Conservation (phyloP, 2,797 vertebrate species). For the Anguilla obscura region DNA sequence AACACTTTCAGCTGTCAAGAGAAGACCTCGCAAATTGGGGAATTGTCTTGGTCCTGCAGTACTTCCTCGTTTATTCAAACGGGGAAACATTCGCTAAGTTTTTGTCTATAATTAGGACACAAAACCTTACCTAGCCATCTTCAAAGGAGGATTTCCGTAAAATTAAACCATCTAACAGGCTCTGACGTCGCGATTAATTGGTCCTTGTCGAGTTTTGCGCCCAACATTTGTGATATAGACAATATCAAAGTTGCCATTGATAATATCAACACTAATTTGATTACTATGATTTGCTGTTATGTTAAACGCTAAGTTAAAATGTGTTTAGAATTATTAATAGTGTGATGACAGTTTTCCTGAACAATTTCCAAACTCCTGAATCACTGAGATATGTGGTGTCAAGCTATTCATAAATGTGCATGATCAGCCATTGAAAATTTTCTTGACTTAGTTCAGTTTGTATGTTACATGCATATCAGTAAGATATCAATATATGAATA, state of each 20-base stretch:
- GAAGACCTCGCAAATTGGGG: conserved; percentile 68
- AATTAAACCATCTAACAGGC: not conserved
- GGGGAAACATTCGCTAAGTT: not conserved
- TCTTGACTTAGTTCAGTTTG: not conserved
- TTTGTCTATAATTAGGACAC: not conserved
- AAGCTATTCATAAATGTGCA: not conserved
- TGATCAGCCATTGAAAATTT: not conserved
- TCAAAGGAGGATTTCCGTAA: not conserved
- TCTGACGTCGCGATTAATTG: not conserved
- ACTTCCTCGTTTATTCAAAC: conserved; percentile 20
- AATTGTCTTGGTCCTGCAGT: conserved; percentile 43
- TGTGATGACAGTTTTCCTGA: not conserved
- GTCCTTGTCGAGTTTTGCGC: not conserved
- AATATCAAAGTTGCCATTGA: not conserved
- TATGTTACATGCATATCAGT: not conserved
- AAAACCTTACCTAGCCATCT: not conserved
- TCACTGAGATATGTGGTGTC: not conserved
- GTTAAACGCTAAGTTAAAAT: not conserved
- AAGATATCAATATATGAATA: too few species aligned
- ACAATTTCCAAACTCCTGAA: not conserved
- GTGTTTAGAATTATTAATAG: not conserved
- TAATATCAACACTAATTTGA: not conserved
- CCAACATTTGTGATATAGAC: not conserved
- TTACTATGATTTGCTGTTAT: not conserved
- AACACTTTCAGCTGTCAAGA: conserved; percentile 74